Evolutionary conservation across 1,140 invertebrate genomes (phyloP).

Genomic region (Conus betulinus): DNA sequence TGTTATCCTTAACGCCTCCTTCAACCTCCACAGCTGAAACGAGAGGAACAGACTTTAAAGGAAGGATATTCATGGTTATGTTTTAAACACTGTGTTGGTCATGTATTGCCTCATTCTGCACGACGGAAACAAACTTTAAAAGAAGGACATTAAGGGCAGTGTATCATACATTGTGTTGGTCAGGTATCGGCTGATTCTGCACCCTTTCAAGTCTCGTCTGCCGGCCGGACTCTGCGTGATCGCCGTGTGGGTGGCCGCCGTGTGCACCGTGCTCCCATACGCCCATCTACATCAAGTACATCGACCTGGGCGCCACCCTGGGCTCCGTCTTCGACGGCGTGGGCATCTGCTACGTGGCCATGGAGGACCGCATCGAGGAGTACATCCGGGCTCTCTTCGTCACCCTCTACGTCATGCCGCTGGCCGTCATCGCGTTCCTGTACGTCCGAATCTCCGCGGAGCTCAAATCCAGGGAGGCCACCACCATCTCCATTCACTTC

Average conservation of each 20-base stretch:
- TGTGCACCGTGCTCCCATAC: conserved; percentile 84
- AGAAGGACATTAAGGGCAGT: too few relatives aligned
- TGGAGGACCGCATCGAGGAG: conserved; percentile 74
- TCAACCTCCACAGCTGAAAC: background rate
- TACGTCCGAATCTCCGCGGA: conserved; percentile 81
- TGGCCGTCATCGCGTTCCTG: conserved; percentile 81
- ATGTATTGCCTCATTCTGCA: background rate
- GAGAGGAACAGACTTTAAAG: too few relatives aligned
- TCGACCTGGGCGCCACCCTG: conserved; percentile 81
- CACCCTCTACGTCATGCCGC: conserved; percentile 81
- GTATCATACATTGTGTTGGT: background rate
- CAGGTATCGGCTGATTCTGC: conserved; percentile 79
- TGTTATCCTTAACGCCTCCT: background rate
- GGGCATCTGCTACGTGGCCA: conserved; percentile 73
- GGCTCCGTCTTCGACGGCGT: conserved; percentile 64
- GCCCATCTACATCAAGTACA: conserved; percentile 85
- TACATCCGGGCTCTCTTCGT: conserved; percentile 75
- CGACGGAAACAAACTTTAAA: background rate
- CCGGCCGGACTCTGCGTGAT: conserved; percentile 82
- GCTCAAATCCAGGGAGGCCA: conserved; percentile 79
- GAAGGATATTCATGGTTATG: background rate
- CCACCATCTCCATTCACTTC: conserved; percentile 74
- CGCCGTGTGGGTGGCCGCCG: conserved; percentile 83
- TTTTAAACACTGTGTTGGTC: background rate
- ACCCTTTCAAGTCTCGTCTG: conserved; percentile 81